Evolutionary conservation across 2,113 vertebrate species (phyloP).

Genomic region (Xiphophorus maculatus): DNA sequence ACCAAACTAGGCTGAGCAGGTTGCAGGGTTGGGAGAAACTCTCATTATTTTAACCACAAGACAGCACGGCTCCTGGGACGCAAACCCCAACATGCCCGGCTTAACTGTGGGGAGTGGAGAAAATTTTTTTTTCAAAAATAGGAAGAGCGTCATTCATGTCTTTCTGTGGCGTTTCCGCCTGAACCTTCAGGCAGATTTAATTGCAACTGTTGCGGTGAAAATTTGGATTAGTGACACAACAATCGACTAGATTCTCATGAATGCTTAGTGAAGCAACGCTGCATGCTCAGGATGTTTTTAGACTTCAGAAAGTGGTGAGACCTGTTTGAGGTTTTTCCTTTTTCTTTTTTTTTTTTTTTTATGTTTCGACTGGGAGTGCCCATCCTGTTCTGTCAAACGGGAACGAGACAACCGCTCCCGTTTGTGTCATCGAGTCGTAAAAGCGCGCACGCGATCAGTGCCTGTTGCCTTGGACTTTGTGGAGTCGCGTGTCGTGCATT

Average conservation of each 20-base stretch:
- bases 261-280: neutral
- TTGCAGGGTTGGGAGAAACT: slow-evolving; percentile 12
- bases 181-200: slow-evolving; percentile 10
- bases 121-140: neutral
- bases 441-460: neutral
- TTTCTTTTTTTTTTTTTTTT: neutral
- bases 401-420: slow-evolving; percentile 17
- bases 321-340: neutral
- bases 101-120: neutral
- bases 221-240: slow-evolving; percentile 21
- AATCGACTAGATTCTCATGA: neutral
- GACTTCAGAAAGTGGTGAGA: neutral
- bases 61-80: neutral
- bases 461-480: neutral
- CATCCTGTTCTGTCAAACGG: slow-evolving; percentile 30
- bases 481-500: slow-evolving; percentile 1
- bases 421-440: neutral
- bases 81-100: neutral
- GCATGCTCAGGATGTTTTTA: neutral
- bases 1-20: slow-evolving; percentile 23
- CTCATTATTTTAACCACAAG: neutral
- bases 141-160: slow-evolving; percentile 3
- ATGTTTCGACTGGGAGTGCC: slow-evolving; percentile 12
- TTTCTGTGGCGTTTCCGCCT: neutral
- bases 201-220: neutral